phyloP scores from a whole-genome alignment of 2,888 invertebrate species.

The Tetragonula carbonaria region DNA sequence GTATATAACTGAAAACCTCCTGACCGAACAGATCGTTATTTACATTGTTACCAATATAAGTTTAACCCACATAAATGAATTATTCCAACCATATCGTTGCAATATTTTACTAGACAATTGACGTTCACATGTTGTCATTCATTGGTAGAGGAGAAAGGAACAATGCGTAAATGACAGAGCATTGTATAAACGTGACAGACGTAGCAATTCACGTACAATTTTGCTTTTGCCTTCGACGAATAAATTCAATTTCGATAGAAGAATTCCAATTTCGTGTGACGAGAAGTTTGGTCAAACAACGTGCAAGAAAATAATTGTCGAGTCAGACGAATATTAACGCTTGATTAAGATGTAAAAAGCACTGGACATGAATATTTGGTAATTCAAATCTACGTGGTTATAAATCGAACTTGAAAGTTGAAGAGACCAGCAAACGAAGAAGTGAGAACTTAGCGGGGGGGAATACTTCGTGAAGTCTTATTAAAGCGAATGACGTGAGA shows the following conservation, averaged over 20 bases:
- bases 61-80: neutral
- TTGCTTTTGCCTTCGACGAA: too few relatives aligned
- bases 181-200: neutral
- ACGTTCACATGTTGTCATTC: neutral
- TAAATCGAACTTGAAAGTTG: neutral
- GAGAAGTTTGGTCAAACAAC: too few relatives aligned
- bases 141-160: neutral
- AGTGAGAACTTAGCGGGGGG: neutral
- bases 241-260: neutral
- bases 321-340: too few relatives aligned
- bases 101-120: neutral
- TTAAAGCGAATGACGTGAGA: constrained; percentile 44
- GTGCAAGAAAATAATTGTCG: too few relatives aligned
- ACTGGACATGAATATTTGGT: too few relatives aligned
- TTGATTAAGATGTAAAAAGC: too few relatives aligned
- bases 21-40: neutral
- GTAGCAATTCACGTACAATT: neutral
- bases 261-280: too few relatives aligned
- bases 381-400: neutral
- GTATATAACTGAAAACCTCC: neutral
- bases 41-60: neutral
- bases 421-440: neutral
- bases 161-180: too few relatives aligned
- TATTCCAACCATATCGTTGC: constrained; percentile 4
- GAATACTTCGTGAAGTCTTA: constrained; percentile 9